Percentiles rank a stretch among this genome's conserved stretches.
Evolutionary conservation across 2,888 invertebrate species (phyloP).

Genomic region (Ennomos quercinarius): DNA sequence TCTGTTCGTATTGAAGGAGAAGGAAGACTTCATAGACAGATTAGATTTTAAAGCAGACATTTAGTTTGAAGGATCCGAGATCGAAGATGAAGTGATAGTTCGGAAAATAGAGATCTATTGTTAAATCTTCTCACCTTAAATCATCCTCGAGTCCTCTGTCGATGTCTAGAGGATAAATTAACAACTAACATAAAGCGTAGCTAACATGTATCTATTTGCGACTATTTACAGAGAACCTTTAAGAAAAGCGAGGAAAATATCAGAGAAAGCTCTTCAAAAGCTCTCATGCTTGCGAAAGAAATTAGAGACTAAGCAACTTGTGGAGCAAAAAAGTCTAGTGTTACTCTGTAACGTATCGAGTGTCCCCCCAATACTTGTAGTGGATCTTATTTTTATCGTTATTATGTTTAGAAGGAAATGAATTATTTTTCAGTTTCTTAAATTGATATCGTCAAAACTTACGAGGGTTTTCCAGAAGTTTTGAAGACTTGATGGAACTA

Average conservation of each 20-base stretch:
- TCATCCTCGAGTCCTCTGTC: conserved; percentile 55
- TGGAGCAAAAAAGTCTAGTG: conserved; percentile 42
- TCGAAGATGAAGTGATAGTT: conserved; percentile 38
- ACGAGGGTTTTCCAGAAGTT: conserved; percentile 1
- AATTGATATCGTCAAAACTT: conserved; percentile 6
- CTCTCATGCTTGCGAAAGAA: conserved; percentile 43
- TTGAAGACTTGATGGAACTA: conserved; percentile 5
- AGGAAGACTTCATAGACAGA: conserved; percentile 12
- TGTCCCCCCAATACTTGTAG: not conserved
- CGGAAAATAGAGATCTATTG: conserved; percentile 41
- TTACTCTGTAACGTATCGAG: conserved; percentile 23
- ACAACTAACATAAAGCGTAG: conserved; percentile 61
- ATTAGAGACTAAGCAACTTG: conserved; percentile 33
- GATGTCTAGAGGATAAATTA: conserved; percentile 64
- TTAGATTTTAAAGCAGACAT: conserved; percentile 22
- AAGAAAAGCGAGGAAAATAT: conserved; percentile 44
- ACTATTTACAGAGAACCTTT: conserved; percentile 44
- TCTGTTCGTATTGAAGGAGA: conserved; percentile 13
- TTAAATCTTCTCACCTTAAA: conserved; percentile 63
- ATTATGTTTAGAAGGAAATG: too few relatives aligned
- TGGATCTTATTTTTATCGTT: not conserved
- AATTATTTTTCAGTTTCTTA: not conserved
- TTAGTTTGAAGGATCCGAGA: conserved; percentile 31
- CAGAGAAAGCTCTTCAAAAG: conserved; percentile 38
- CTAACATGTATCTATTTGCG: conserved; percentile 49